phyloP scores from a whole-genome alignment of 2,113 vertebrate genomes.

The Rattus rattus region DNA sequence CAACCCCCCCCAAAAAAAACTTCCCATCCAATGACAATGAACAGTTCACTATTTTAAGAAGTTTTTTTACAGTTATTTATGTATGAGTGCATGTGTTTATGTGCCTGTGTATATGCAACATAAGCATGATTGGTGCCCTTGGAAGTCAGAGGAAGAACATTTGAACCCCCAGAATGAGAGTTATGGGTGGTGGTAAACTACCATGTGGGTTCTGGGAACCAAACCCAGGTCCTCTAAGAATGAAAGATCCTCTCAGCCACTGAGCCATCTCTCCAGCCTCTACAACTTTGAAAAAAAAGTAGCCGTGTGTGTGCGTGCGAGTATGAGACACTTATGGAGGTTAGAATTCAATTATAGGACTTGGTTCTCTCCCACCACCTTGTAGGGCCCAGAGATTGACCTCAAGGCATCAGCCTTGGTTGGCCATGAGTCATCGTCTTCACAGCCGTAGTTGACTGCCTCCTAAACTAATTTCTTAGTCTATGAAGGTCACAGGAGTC shows the following conservation, averaged over 20 bases:
- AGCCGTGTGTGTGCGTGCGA: not conserved
- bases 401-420: not conserved
- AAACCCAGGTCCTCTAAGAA: not conserved
- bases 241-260: too few species aligned
- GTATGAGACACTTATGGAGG: not conserved
- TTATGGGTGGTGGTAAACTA: not conserved
- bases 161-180: not conserved
- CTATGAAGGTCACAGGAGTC: not conserved
- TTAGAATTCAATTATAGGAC: not conserved
- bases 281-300: not conserved
- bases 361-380: not conserved
- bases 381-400: not conserved
- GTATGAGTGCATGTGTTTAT: not conserved
- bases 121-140: not conserved
- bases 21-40: not conserved
- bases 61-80: not conserved
- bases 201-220: not conserved
- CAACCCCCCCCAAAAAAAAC: too few species aligned
- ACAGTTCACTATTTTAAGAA: not conserved
- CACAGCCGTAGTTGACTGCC: not conserved
- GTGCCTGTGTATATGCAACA: not conserved
- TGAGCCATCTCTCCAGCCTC: not conserved
- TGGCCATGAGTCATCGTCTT: not conserved
- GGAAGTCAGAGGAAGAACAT: not conserved
- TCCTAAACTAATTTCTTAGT: constrained; percentile 2